phyloP scores from a whole-genome alignment of 2,888 invertebrate species.

The Pyralis farinalis region DNA sequence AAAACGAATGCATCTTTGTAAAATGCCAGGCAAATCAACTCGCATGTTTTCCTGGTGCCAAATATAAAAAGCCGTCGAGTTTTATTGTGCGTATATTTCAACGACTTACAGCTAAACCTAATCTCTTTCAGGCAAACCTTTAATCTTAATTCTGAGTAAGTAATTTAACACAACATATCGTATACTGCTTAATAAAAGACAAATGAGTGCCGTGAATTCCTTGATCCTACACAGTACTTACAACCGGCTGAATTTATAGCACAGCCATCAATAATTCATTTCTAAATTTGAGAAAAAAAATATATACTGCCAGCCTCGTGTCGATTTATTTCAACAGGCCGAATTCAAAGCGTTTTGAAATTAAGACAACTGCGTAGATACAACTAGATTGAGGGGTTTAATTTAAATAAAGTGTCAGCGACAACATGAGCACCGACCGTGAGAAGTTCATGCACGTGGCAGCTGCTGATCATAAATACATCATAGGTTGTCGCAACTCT shows the following conservation, averaged over 20 bases:
- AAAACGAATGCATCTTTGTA: too few species aligned
- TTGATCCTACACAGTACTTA: background rate
- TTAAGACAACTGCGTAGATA: constrained; percentile 15
- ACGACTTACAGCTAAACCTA: too few species aligned
- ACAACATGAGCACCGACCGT: constrained; percentile 37
- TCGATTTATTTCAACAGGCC: background rate
- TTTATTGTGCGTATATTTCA: too few species aligned
- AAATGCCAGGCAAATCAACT: too few species aligned
- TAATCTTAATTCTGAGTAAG: too few species aligned
- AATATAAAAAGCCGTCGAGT: too few species aligned
- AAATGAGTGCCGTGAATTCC: too few species aligned
- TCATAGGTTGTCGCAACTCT: constrained; percentile 44
- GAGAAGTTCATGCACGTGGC: constrained; percentile 35
- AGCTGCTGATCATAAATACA: constrained; percentile 47
- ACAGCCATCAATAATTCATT: background rate
- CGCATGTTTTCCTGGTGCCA: too few species aligned
- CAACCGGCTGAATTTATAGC: background rate
- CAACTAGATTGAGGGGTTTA: constrained; percentile 37
- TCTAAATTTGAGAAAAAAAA: background rate
- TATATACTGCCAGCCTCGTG: background rate
- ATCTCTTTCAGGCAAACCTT: too few species aligned
- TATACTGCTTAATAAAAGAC: too few species aligned
- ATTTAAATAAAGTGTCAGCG: constrained; percentile 33
- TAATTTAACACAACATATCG: too few species aligned
- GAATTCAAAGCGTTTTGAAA: constrained; percentile 6